phyloP scores from a whole-genome alignment of 1,140 invertebrate genomes.

The Calosoma granatense region DNA sequence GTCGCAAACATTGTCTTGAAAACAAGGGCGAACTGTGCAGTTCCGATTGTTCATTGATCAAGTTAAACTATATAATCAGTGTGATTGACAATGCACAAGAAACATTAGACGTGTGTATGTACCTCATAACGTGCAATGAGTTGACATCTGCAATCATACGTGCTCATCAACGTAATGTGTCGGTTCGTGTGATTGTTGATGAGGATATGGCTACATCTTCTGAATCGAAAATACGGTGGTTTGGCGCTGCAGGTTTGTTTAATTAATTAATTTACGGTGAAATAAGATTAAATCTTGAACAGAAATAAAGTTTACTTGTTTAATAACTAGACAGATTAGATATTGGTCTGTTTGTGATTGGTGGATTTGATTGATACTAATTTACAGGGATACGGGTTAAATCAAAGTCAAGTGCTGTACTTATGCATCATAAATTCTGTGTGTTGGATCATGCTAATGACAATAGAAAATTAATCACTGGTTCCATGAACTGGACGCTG shows the following conservation, averaged over 20 bases:
- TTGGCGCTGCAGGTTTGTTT: neutral
- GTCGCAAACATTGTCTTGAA: no score
- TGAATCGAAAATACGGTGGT: slow-evolving; percentile 1
- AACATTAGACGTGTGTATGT: slow-evolving; percentile 14
- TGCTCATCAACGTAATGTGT: slow-evolving; percentile 14
- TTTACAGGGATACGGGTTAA: slow-evolving; percentile 14
- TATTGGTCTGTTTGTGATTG: no score
- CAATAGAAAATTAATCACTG: slow-evolving; percentile 8
- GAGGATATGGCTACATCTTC: slow-evolving; percentile 4
- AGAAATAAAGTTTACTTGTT: no score
- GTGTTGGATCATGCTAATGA: slow-evolving; percentile 13
- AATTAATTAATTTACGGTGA: neutral
- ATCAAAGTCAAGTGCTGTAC: neutral
- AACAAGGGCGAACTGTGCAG: no score
- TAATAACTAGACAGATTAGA: no score
- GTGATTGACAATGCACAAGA: slow-evolving; percentile 11
- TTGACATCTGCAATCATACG: slow-evolving; percentile 11
- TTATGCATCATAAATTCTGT: slow-evolving; percentile 18
- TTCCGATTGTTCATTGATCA: no score
- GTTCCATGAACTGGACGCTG: slow-evolving; percentile 16
- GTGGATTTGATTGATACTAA: no score
- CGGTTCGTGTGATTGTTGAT: slow-evolving; percentile 12
- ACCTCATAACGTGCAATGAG: slow-evolving; percentile 13
- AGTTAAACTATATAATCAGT: no score
- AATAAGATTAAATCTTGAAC: neutral